Evolutionary conservation across 2,888 invertebrate species (phyloP).

Genomic region (Stictocephala bisonia): DNA sequence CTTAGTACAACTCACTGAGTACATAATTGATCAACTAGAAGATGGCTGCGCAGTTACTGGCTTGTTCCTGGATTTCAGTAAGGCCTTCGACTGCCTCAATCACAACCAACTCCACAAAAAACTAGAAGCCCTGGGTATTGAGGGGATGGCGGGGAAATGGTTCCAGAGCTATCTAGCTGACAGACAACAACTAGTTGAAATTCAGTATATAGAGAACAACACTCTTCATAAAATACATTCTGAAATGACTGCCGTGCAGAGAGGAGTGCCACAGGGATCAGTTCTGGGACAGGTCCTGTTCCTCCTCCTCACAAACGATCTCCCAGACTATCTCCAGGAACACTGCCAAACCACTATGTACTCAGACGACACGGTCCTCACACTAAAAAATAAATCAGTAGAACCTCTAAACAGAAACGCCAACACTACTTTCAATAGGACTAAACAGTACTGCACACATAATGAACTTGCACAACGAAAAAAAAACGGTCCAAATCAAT

Average conservation of each 20-base stretch:
- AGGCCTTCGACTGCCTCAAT: not conserved
- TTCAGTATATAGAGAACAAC: not conserved
- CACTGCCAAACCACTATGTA: not conserved
- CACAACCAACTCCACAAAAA: not conserved
- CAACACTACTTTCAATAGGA: not conserved
- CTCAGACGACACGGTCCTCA: constrained; percentile 9
- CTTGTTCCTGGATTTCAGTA: too few relatives aligned
- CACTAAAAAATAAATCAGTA: not conserved
- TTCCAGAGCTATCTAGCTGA: not conserved
- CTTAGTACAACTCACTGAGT: too few relatives aligned
- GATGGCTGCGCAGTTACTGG: too few relatives aligned
- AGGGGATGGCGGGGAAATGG: not conserved
- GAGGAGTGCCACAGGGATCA: constrained; percentile 1
- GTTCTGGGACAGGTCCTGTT: constrained; percentile 1
- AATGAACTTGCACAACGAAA: constrained; percentile 10
- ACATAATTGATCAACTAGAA: too few relatives aligned
- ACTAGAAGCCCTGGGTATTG: not conserved
- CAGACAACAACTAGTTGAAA: not conserved
- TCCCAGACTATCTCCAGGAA: not conserved
- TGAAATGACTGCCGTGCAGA: not conserved
- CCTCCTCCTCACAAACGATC: not conserved
- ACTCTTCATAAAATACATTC: not conserved
- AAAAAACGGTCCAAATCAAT: not conserved
- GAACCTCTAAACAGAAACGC: not conserved
- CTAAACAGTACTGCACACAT: not conserved